A percentile compares a stretch with the other conserved stretches of the same genome.
These are phyloP conservation scores for Melinaea menophilus DNA, from an alignment of 2,888 invertebrate genomes.

Conservation along the genomic window DNA sequence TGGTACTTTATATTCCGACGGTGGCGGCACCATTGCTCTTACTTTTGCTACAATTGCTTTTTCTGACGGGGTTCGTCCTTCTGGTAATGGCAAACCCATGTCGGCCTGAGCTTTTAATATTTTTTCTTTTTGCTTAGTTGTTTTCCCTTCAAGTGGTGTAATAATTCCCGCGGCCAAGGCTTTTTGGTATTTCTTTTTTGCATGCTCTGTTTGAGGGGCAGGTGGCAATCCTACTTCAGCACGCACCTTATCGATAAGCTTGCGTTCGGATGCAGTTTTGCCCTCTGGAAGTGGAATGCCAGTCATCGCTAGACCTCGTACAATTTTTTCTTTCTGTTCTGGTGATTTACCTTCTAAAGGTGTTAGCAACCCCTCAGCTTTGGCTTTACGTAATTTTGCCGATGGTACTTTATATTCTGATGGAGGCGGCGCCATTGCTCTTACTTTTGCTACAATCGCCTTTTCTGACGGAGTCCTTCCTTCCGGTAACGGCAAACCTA, in stretches of 20 bases:
- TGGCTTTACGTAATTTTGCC: conserved; percentile 16
- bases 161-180: conserved; percentile 37
- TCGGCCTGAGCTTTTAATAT: conserved; percentile 26
- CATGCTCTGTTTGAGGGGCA: conserved; percentile 29
- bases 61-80: conserved; percentile 25
- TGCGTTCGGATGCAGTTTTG: conserved; percentile 37
- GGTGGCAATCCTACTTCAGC: conserved; percentile 37
- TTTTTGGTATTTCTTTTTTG: conserved; percentile 29
- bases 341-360: conserved; percentile 36
- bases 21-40: conserved; percentile 6
- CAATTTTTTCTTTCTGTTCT: conserved; percentile 36
- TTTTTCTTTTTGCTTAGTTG: conserved; percentile 30
- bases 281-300: conserved; percentile 40
- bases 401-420: conserved; percentile 7
- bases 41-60: conserved; percentile 23
- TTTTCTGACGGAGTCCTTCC: conserved; percentile 30
- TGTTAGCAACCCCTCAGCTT: conserved; percentile 31
- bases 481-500: conserved; percentile 27
- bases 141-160: conserved; percentile 30
- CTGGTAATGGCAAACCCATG: conserved; percentile 29
- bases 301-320: conserved; percentile 30
- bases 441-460: conserved; percentile 18
- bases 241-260: conserved; percentile 36
- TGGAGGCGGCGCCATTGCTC: conserved; percentile 1
- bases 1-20: conserved; percentile 12